Percentiles rank a stretch among this genome's conserved stretches.
Evolutionary conservation across 2,113 vertebrate genomes (phyloP).

Genomic region (Trichomycterus rosablanca): DNA sequence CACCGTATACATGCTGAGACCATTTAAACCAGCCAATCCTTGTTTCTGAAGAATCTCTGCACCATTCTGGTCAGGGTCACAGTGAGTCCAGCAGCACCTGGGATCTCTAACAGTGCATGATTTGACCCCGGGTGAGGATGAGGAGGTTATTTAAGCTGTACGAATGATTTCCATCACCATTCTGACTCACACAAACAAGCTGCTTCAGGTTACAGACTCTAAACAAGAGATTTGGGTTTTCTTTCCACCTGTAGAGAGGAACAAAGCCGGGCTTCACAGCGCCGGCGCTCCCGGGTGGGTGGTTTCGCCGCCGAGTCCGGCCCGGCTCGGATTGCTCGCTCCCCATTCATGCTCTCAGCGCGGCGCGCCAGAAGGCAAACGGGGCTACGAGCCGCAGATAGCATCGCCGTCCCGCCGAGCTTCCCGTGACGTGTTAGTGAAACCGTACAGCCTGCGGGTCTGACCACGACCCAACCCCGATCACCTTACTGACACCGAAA

Average conservation of each 20-base stretch:
- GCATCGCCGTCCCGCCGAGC: slow-evolving; percentile 43
- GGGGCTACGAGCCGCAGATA: slow-evolving; percentile 41
- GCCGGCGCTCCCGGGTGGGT: slow-evolving; percentile 23
- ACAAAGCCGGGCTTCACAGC: slow-evolving; percentile 30
- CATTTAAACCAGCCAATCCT: too few relatives aligned
- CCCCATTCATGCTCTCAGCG: slow-evolving; percentile 45
- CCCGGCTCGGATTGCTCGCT: slow-evolving; percentile 44
- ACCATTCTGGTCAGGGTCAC: too few relatives aligned
- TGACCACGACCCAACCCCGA: slow-evolving; percentile 8
- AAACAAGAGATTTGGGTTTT: slow-evolving; percentile 7
- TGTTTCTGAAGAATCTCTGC: too few relatives aligned
- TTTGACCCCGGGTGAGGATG: too few relatives aligned
- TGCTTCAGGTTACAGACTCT: not conserved
- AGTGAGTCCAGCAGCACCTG: too few relatives aligned
- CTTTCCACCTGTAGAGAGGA: slow-evolving; percentile 16
- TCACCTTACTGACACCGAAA: slow-evolving; percentile 23
- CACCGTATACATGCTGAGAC: too few relatives aligned
- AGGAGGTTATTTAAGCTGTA: too few relatives aligned
- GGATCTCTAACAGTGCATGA: too few relatives aligned
- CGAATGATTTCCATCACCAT: not conserved
- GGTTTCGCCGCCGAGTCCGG: slow-evolving; percentile 21
- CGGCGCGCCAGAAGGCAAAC: slow-evolving; percentile 47
- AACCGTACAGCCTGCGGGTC: slow-evolving; percentile 15
- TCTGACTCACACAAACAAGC: not conserved
- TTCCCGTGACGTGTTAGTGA: slow-evolving; percentile 39